A percentile compares a stretch with the other conserved stretches of the same genome.
Evolutionary conservation across 2,888 invertebrate species (phyloP).

Genomic region (Elegia similella): DNA sequence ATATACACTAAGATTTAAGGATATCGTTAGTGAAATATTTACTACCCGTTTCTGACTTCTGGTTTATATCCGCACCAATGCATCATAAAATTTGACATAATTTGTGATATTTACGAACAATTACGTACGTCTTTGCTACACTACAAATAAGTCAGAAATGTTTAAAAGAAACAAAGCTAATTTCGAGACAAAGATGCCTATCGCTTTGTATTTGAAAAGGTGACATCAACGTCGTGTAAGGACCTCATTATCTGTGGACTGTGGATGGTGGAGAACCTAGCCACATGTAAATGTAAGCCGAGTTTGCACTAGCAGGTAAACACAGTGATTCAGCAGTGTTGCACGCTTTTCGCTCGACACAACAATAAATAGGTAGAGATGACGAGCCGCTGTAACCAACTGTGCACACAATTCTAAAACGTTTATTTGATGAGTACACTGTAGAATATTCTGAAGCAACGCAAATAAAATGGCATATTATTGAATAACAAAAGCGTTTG

Average conservation of each 20-base stretch:
- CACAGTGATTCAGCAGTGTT: slow-evolving; percentile 64
- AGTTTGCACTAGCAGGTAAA: slow-evolving; percentile 46
- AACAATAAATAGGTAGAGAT: slow-evolving; percentile 22
- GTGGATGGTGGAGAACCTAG: slow-evolving; percentile 30
- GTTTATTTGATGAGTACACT: slow-evolving; percentile 7
- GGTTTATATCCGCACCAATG: too few relatives aligned
- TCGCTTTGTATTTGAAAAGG: slow-evolving; percentile 29
- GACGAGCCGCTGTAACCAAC: slow-evolving; percentile 45
- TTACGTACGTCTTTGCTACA: neutral
- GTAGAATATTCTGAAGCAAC: slow-evolving; percentile 2
- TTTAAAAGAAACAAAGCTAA: neutral
- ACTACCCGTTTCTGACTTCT: too few relatives aligned
- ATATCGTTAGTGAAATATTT: neutral
- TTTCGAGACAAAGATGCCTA: slow-evolving; percentile 3
- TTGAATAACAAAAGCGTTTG: neutral
- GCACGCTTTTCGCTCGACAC: slow-evolving; percentile 42
- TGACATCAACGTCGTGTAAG: slow-evolving; percentile 37
- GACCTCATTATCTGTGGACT: slow-evolving; percentile 25
- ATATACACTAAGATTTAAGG: neutral
- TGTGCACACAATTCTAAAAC: slow-evolving; percentile 52
- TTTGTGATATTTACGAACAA: neutral
- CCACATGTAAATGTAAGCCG: slow-evolving; percentile 27
- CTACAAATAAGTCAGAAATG: neutral
- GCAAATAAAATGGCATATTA: neutral
- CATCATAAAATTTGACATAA: too few relatives aligned